Conservation (phyloP, 2,797 vertebrate species). For the Molossus alvarezi region DNA sequence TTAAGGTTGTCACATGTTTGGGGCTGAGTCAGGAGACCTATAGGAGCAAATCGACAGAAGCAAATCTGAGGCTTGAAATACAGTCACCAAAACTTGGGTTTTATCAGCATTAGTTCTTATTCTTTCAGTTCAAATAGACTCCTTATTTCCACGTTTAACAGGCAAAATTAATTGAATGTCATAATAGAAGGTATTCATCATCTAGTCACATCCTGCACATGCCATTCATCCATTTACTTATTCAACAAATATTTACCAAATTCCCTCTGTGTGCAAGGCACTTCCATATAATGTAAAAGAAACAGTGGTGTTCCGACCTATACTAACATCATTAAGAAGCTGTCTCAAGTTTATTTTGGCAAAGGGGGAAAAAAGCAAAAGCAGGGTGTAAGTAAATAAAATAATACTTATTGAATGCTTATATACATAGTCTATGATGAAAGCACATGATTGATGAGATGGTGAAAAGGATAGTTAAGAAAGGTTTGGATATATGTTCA, state of each 20-base stretch:
- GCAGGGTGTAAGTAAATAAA: slow-evolving; percentile 34
- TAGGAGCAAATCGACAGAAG: slow-evolving; percentile 50
- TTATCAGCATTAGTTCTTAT: slow-evolving; percentile 40
- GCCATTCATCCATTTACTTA: slow-evolving; percentile 19
- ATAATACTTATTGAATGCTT: slow-evolving; percentile 56
- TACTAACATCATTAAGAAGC: slow-evolving; percentile 52
- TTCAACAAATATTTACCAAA: slow-evolving; percentile 47
- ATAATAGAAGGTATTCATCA: slow-evolving; percentile 39
- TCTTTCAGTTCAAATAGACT: slow-evolving; percentile 37
- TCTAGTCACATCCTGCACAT: neutral
- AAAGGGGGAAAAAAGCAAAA: slow-evolving; percentile 41
- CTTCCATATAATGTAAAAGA: slow-evolving; percentile 45
- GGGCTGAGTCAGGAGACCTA: slow-evolving; percentile 5
- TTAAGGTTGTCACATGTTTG: slow-evolving; percentile 30
- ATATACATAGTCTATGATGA: slow-evolving; percentile 8
- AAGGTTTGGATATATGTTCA: slow-evolving; percentile 36
- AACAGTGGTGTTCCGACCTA: slow-evolving; percentile 21
- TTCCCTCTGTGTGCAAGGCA: neutral
- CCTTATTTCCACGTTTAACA: slow-evolving; percentile 52
- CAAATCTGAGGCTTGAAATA: slow-evolving; percentile 64
- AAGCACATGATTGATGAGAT: slow-evolving; percentile 28
- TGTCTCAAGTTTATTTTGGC: slow-evolving; percentile 62
- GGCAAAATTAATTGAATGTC: slow-evolving; percentile 56
- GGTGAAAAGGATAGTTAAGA: slow-evolving; percentile 38
- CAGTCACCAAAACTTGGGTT: slow-evolving; percentile 55